A percentile compares a stretch with the other conserved stretches of the same genome.
Evolutionary conservation across 1,140 invertebrate genomes (phyloP).

Genomic region (Drosophila athabasca): DNA sequence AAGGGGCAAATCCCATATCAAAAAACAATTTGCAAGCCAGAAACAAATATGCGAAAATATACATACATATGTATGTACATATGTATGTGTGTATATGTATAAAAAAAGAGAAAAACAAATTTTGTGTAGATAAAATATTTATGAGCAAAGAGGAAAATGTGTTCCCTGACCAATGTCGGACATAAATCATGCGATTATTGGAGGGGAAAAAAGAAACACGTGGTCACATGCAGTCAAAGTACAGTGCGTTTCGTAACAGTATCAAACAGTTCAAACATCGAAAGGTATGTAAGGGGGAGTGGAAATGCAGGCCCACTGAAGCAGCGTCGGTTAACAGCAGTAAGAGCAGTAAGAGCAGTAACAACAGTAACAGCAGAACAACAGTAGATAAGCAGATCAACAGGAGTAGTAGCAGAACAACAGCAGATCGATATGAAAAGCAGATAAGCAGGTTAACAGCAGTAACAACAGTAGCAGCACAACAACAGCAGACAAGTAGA

Average conservation of each 20-base stretch:
- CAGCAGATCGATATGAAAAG: too few relatives aligned
- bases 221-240: conserved; percentile 45
- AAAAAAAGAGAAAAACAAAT: conserved; percentile 23
- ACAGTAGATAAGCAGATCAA: too few relatives aligned
- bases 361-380: too few relatives aligned
- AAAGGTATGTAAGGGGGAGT: too few relatives aligned
- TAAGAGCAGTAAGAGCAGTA: too few relatives aligned
- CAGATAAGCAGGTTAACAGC: too few relatives aligned
- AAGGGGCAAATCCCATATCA: conserved; percentile 49
- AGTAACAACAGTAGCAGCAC: too few relatives aligned
- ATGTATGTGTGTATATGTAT: conserved; percentile 22
- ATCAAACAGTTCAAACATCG: neutral
- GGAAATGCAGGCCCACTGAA: too few relatives aligned
- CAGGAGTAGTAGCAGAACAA: too few relatives aligned
- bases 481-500: too few relatives aligned
- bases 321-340: too few relatives aligned
- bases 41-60: conserved; percentile 20
- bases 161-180: conserved; percentile 35
- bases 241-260: conserved; percentile 8
- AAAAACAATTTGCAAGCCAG: conserved; percentile 69
- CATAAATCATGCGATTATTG: conserved; percentile 76
- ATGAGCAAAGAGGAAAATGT: conserved; percentile 34
- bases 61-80: conserved; percentile 12
- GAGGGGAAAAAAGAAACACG: conserved; percentile 50
- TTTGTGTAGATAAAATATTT: conserved; percentile 45